Conservation (phyloP, 2,113 vertebrate genomes). For the Carassius auratus region DNA sequence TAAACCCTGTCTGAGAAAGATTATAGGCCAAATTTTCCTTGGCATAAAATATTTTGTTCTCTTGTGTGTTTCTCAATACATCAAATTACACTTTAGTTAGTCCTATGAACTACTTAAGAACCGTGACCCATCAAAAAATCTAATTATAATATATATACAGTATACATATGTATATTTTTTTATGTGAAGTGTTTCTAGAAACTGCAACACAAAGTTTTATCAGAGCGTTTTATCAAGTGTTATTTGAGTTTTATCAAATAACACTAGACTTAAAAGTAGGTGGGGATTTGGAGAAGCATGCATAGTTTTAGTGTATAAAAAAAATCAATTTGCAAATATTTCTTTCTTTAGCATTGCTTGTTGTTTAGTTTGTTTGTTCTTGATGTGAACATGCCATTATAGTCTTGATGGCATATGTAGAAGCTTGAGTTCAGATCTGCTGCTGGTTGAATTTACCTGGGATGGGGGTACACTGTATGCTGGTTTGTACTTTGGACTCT, state of each 20-base stretch:
- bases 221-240: too few species aligned
- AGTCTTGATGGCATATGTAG: too few species aligned
- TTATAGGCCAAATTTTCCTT: too few species aligned
- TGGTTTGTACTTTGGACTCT: slow-evolving; percentile 84
- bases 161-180: too few species aligned
- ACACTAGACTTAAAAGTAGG: not conserved
- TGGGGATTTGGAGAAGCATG: not conserved
- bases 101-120: not conserved
- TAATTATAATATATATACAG: too few species aligned
- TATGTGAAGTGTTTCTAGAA: not conserved
- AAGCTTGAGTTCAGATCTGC: not conserved
- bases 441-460: slow-evolving; percentile 76
- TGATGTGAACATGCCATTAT: not conserved
- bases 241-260: too few species aligned
- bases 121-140: not conserved
- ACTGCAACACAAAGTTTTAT: not conserved
- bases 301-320: not conserved
- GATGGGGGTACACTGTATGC: slow-evolving; percentile 87
- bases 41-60: too few species aligned
- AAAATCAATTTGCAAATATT: not conserved
- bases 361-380: not conserved
- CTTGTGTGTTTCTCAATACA: too few species aligned
- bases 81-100: too few species aligned
- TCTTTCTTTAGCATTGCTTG: not conserved
- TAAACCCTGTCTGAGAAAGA: too few species aligned